Conservation (phyloP, 2,113 vertebrate genomes). For the Forbesichthys papilliferus region DNA sequence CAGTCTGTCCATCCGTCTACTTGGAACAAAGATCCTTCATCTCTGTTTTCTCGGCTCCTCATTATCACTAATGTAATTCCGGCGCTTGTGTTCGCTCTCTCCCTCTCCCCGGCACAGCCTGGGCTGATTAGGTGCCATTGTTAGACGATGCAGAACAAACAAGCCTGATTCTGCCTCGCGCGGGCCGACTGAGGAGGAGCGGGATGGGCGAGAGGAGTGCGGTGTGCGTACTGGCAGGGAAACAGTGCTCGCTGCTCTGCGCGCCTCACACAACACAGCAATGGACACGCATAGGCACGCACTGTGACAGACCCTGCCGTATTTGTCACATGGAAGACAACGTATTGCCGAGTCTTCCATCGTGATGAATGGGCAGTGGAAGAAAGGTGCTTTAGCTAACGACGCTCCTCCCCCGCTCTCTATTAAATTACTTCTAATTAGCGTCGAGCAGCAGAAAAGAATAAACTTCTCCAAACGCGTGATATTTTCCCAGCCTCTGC, state of each 20-base stretch:
- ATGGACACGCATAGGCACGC: background rate
- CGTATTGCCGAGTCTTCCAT: background rate
- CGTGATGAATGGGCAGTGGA: background rate
- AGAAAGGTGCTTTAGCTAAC: constrained; percentile 37
- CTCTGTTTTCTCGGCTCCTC: constrained; percentile 42
- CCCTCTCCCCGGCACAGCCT: constrained; percentile 19
- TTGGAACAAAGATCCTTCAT: constrained; percentile 25
- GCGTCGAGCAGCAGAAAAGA: constrained; percentile 19
- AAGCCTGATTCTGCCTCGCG: constrained; percentile 11
- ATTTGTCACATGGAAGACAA: background rate
- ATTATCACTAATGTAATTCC: constrained; percentile 53
- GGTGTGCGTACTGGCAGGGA: background rate
- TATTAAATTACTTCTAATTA: constrained; percentile 56
- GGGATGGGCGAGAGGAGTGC: background rate
- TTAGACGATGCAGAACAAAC: constrained; percentile 38
- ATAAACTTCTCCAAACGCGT: constrained; percentile 27
- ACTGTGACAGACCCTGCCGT: background rate
- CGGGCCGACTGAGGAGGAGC: constrained; percentile 17
- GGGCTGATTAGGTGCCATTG: constrained; percentile 41
- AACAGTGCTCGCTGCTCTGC: background rate
- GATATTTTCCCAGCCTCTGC: constrained; percentile 62
- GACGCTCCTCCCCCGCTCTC: constrained; percentile 26
- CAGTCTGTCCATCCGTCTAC: constrained; percentile 8
- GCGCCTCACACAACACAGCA: background rate
- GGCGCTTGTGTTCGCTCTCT: constrained; percentile 11